phyloP scores from a whole-genome alignment of 2,113 vertebrate genomes.

The Dromas ardeola region DNA sequence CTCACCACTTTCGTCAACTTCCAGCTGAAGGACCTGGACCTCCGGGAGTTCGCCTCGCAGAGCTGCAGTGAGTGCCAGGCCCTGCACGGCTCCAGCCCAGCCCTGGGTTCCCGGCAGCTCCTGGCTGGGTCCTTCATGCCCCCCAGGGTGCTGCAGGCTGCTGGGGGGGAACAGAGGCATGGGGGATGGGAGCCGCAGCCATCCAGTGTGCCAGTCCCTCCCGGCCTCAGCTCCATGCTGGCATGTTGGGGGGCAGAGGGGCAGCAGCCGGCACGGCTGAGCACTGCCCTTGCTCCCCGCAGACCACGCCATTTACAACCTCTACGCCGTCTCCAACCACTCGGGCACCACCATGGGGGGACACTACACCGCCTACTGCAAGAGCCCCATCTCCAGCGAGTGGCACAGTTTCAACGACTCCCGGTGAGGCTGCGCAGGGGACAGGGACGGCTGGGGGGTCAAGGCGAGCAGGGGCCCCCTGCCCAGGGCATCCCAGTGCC shows the following conservation, averaged over 20 bases:
- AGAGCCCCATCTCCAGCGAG: slow-evolving; percentile 84
- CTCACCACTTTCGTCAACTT: slow-evolving; percentile 94
- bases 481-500: neutral
- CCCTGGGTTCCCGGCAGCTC: neutral
- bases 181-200: neutral
- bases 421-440: slow-evolving; percentile 73
- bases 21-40: slow-evolving; percentile 92
- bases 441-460: rapidly evolving
- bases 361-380: slow-evolving; percentile 97
- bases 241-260: rapidly evolving
- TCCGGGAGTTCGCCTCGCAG: slow-evolving; percentile 89
- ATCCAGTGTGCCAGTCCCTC: neutral
- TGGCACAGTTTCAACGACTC: slow-evolving; percentile 96
- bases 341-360: slow-evolving; percentile 93
- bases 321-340: slow-evolving; percentile 96
- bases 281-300: neutral
- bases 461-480: rapidly evolving
- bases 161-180: rapidly evolving
- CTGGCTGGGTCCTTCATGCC: rapidly evolving
- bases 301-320: slow-evolving; percentile 90
- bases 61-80: slow-evolving; percentile 81
- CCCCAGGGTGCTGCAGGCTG: neutral
- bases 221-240: neutral
- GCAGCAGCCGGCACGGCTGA: neutral
- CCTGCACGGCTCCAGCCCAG: neutral